phyloP scores from a whole-genome alignment of 2,888 invertebrate species.

The Synergus japonicus region DNA sequence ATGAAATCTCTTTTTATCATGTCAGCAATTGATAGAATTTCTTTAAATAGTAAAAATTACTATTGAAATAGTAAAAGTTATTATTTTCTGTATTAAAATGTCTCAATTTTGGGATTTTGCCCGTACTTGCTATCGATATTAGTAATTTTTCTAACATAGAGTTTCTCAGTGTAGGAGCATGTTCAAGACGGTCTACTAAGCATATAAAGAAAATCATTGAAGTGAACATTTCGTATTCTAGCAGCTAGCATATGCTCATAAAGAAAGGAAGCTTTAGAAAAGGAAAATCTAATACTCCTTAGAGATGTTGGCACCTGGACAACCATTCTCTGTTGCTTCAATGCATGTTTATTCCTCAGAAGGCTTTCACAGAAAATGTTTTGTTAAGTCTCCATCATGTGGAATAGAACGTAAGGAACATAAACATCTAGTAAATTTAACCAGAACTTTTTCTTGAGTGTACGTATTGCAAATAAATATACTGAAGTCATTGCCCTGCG shows the following conservation, averaged over 20 bases:
- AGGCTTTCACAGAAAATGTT: constrained; percentile 1
- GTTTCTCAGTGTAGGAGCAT: background rate
- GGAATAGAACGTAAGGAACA: background rate
- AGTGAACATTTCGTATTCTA: background rate
- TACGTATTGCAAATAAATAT: background rate
- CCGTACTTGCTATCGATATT: too few species aligned
- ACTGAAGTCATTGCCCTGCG: too few species aligned
- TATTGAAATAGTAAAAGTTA: too few species aligned
- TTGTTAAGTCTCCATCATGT: background rate
- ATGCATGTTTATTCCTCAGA: background rate
- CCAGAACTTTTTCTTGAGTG: background rate
- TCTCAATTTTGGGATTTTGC: too few species aligned
- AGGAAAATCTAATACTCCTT: constrained; percentile 19
- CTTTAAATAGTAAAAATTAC: too few species aligned
- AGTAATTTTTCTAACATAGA: too few species aligned
- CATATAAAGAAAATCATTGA: background rate
- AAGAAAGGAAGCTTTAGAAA: constrained; percentile 12
- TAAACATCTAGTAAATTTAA: too few species aligned
- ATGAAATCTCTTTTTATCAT: background rate
- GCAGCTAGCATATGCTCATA: background rate
- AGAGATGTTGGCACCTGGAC: constrained; percentile 14
- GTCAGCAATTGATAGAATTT: background rate
- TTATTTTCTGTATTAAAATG: too few species aligned
- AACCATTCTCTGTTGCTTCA: constrained; percentile 16
- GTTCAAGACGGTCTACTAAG: background rate